Conservation (phyloP, 2,888 invertebrate genomes). For the Mythimna albipuncta region DNA sequence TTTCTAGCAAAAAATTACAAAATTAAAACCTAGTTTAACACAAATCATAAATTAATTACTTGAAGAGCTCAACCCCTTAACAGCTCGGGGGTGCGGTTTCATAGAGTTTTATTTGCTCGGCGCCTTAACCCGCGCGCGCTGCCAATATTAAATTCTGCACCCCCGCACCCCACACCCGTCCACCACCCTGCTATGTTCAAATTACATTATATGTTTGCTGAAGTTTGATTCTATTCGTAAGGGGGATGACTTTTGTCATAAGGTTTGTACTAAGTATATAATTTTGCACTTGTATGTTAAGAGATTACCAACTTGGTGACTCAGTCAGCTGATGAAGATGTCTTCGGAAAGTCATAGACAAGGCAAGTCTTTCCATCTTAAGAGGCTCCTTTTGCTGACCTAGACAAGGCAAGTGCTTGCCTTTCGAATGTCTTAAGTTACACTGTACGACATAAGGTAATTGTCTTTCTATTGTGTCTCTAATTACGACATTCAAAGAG, state of each 20-base stretch:
- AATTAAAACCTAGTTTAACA: background rate
- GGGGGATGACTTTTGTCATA: slow-evolving; percentile 45
- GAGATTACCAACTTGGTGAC: background rate
- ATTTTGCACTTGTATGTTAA: slow-evolving; percentile 16
- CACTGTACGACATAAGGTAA: no score
- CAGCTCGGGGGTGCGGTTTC: slow-evolving; percentile 79
- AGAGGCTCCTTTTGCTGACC: no score
- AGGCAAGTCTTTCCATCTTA: no score
- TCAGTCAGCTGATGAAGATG: background rate
- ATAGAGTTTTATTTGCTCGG: slow-evolving; percentile 87
- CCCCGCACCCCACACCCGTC: slow-evolving; percentile 46
- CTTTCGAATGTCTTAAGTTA: no score
- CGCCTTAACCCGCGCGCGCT: slow-evolving; percentile 88
- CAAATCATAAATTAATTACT: slow-evolving; percentile 49
- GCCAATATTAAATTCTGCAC: slow-evolving; percentile 87
- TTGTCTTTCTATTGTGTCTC: no score
- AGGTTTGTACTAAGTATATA: slow-evolving; percentile 9
- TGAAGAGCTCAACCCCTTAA: slow-evolving; percentile 72
- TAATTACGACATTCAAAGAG: no score
- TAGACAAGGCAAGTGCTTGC: no score
- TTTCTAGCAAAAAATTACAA: no score
- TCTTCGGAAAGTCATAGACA: background rate
- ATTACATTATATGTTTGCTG: slow-evolving; percentile 83
- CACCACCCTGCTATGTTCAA: slow-evolving; percentile 64
- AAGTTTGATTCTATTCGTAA: slow-evolving; percentile 66